Evolutionary conservation across 2,113 vertebrate species (phyloP), one percentile per base, ranked within the genome.

Genomic region (Entelurus aequoreus): DNA sequence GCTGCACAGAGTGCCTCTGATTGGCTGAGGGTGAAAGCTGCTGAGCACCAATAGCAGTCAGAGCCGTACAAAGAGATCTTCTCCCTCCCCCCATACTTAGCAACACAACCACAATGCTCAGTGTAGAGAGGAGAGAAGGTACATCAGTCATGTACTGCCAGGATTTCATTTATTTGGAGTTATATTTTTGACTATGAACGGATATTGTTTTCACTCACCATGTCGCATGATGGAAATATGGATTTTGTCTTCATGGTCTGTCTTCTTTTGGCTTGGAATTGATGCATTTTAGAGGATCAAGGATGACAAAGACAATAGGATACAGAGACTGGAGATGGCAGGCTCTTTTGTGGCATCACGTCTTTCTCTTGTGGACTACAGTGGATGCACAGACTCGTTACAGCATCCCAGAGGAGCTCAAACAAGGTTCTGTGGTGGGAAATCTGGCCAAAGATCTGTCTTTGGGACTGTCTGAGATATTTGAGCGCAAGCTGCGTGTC

Each of bases 361-460:
- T 86, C 60, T 78, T 80, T 62, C 69, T 92, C 69, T 81, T 90
- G 72, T 90, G 92, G 91, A 91, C 78, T 89, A 79, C 78, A 85
- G 88, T 81, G 65, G 64, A 86, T 21, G 88, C 67, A 48, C 86
- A 89, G 72, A 85, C 84, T 66, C 90, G 76, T 50, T 93, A 93
- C 80, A 88, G 89, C 19, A 89, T 93, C 60, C 88, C 89, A 0
- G 93, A 93, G 82, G 91, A 93, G 51, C 71, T 90, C 9, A 89
- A 90, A 52, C 78, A 76, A n/a, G 92, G 92, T 4, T 88, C 88
- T 21, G 77, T 88, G 12, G 91, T 95, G 46, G 92, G 93, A 58
- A 92, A 94, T 78, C 61, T 94, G 12, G 91, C 90, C 57, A 92
- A 91, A 76, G 93, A 93, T 82, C 66, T 94, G 1, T 89, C 89